Evolutionary conservation across 2,797 vertebrate genomes (phyloP).

Genomic region (Pangasius djambal): DNA sequence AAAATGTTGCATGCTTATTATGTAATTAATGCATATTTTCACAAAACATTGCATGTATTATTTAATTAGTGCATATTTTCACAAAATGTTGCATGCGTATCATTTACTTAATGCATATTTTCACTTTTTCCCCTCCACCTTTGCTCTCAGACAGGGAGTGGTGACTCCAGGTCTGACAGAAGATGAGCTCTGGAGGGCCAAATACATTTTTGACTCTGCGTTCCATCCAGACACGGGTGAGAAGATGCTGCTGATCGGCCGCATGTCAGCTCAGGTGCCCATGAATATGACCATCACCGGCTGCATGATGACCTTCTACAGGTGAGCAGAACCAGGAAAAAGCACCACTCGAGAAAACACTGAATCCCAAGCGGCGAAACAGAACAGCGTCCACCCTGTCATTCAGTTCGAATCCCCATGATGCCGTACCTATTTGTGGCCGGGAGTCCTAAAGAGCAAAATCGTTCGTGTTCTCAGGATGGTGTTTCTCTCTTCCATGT

Average conservation of each 20-base stretch:
- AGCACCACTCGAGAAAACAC: background rate
- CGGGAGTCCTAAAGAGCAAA: background rate
- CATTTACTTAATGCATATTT: background rate
- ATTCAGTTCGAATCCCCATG: background rate
- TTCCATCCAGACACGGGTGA: constrained; percentile 98
- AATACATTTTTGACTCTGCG: constrained; percentile 95
- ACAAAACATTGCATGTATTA: too few relatives aligned
- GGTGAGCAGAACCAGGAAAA: constrained; percentile 74
- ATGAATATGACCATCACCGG: constrained; percentile 99
- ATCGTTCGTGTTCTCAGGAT: background rate
- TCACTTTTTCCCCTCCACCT: background rate
- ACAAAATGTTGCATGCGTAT: too few relatives aligned
- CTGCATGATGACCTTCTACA: constrained; percentile 99
- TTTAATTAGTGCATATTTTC: background rate
- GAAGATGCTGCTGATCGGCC: constrained; percentile 97
- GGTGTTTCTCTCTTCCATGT: background rate
- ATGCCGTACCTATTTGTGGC: background rate
- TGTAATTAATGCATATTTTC: too few relatives aligned
- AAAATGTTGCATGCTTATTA: too few relatives aligned
- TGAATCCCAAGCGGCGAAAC: background rate
- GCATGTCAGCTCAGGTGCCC: constrained; percentile 98
- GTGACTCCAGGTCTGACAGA: constrained; percentile 88
- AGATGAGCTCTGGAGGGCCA: constrained; percentile 94
- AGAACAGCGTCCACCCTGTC: background rate
- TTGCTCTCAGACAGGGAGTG: constrained; percentile 80